phyloP scores from a whole-genome alignment of 2,888 invertebrate genomes.

The Drosophila kokeensis region DNA sequence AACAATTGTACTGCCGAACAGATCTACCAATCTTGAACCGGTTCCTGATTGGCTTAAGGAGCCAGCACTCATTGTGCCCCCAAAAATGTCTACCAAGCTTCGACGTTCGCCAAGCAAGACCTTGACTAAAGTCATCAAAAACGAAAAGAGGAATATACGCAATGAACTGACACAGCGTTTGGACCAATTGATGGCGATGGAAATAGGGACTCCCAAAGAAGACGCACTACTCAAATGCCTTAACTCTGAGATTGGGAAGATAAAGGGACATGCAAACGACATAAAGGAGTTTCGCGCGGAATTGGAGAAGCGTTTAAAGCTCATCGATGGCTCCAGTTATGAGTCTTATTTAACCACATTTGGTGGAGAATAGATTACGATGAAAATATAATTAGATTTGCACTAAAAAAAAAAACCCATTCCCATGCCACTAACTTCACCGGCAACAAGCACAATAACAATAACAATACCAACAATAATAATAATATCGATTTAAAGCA shows the following conservation, averaged over 20 bases:
- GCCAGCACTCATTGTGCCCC: neutral
- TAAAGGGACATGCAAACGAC: neutral
- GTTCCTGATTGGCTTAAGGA: neutral
- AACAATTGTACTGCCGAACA: neutral
- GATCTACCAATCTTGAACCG: neutral
- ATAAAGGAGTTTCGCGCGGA: neutral
- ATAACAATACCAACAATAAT: conserved; percentile 63
- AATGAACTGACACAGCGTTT: conserved; percentile 2
- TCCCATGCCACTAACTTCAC: conserved; percentile 34
- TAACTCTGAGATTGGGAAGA: neutral
- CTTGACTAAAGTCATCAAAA: neutral
- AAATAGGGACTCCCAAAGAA: neutral
- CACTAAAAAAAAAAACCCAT: conserved; percentile 43
- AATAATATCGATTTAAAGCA: conserved; percentile 44
- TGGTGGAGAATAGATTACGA: neutral
- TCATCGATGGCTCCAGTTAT: neutral
- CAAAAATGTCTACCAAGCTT: neutral
- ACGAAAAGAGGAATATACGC: neutral
- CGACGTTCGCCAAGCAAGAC: neutral
- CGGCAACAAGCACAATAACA: conserved; percentile 32
- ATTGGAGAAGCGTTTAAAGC: neutral
- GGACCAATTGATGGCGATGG: neutral
- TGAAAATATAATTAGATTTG: no score
- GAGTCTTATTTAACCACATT: conserved; percentile 2
- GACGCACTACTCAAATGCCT: neutral